These are phyloP conservation scores for Oxycera nigricornis DNA, from an alignment of 2,888 invertebrate species.

Conservation along the genomic window DNA sequence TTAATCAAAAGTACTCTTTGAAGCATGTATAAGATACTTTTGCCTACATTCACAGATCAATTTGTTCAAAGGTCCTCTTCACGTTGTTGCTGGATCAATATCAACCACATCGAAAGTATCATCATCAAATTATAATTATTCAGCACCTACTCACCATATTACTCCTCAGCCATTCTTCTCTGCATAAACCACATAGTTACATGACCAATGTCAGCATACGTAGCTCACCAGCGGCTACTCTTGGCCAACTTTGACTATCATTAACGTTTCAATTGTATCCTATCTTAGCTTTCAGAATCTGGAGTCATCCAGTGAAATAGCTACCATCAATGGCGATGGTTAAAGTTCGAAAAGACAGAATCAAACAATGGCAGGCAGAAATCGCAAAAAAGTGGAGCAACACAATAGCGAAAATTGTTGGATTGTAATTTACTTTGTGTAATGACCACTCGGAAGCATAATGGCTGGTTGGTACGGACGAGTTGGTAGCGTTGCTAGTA, in stretches of 20 bases:
- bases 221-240: neutral
- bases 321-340: neutral
- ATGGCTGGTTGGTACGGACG: neutral
- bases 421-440: slow-evolving; percentile 24
- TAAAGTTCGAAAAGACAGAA: neutral
- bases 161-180: neutral
- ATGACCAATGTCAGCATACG: neutral
- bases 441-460: neutral
- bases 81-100: too few relatives aligned
- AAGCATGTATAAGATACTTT: too few relatives aligned
- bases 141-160: too few relatives aligned
- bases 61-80: too few relatives aligned
- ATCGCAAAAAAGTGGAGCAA: slow-evolving; percentile 15
- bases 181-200: neutral
- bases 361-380: slow-evolving; percentile 7
- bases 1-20: too few relatives aligned
- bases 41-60: too few relatives aligned
- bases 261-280: neutral
- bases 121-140: too few relatives aligned
- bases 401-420: slow-evolving; percentile 26
- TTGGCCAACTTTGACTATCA: neutral
- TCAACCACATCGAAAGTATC: too few relatives aligned
- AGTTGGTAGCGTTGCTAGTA: neutral
- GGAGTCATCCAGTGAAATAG: neutral
- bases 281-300: neutral